Evolutionary conservation across 2,888 invertebrate species (phyloP).

Genomic region (Tetragonula carbonaria): DNA sequence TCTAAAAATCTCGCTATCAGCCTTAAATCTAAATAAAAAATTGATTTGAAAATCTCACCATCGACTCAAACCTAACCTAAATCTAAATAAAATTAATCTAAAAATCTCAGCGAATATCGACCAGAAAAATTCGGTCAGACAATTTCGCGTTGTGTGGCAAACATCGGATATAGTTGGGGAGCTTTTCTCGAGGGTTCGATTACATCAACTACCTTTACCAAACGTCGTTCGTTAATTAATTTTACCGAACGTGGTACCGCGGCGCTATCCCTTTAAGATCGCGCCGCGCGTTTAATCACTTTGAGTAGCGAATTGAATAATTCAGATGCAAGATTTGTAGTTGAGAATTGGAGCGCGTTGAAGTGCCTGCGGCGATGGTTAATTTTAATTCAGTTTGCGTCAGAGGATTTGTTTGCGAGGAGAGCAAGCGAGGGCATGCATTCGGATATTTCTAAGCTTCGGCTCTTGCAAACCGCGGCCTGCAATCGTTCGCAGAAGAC

Average conservation of each 20-base stretch:
- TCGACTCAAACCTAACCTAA: too few relatives aligned
- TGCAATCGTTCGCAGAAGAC: background rate
- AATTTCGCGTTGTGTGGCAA: background rate
- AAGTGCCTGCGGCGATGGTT: background rate
- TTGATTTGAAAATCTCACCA: too few relatives aligned
- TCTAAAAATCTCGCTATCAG: too few relatives aligned
- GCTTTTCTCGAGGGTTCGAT: background rate
- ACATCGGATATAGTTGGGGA: background rate
- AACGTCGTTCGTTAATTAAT: background rate
- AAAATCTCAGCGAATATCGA: too few relatives aligned
- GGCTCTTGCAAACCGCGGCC: background rate
- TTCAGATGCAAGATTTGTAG: background rate
- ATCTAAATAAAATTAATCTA: too few relatives aligned
- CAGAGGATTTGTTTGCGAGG: background rate
- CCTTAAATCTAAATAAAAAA: too few relatives aligned
- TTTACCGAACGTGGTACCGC: background rate
- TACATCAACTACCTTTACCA: background rate
- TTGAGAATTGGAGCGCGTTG: background rate
- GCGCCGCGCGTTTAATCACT: background rate
- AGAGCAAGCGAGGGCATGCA: background rate
- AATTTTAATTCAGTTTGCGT: slow-evolving; percentile 10
- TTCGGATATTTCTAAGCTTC: background rate
- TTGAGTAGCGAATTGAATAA: slow-evolving; percentile 1
- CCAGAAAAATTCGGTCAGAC: too few relatives aligned
- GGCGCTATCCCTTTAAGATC: background rate